Percentiles rank a stretch among this genome's conserved stretches.
Conservation (phyloP, 2,888 invertebrate species). For the Apeira syringaria region DNA sequence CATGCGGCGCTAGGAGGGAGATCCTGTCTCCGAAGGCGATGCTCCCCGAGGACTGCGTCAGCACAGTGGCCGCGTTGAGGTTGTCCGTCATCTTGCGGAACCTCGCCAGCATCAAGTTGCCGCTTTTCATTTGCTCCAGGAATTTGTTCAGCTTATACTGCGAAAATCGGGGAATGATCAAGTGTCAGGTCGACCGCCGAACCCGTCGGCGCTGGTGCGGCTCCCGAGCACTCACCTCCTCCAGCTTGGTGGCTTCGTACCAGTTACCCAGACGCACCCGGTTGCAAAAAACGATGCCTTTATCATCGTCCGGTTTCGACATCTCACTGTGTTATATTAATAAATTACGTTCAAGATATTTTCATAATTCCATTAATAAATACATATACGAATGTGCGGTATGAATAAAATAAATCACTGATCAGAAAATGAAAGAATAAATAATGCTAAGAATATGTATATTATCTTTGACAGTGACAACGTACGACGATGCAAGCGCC, state of each 20-base stretch:
- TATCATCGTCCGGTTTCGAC: constrained; percentile 56
- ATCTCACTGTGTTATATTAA: no score
- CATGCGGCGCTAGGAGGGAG: constrained; percentile 64
- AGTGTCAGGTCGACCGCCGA: no score
- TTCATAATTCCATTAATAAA: no score
- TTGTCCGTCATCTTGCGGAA: constrained; percentile 71
- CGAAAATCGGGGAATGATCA: constrained; percentile 24
- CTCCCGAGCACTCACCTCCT: constrained; percentile 59
- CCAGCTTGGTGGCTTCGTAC: constrained; percentile 70
- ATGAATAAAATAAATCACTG: no score
- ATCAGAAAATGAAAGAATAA: no score
- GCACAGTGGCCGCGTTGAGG: constrained; percentile 52
- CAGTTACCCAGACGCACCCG: constrained; percentile 72
- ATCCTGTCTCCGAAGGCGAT: constrained; percentile 65
- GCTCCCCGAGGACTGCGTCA: constrained; percentile 63
- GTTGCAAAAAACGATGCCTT: constrained; percentile 67
- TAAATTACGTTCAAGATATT: no score
- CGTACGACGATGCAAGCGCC: no score
- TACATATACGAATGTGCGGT: no score
- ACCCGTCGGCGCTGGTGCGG: no score
- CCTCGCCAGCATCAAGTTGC: constrained; percentile 68
- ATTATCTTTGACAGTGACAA: no score
- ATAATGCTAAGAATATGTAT: no score
- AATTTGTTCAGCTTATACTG: constrained; percentile 69
- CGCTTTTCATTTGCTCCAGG: constrained; percentile 71